Evolutionary conservation across 2,797 vertebrate genomes (phyloP).

Genomic region (Propithecus perrieri): DNA sequence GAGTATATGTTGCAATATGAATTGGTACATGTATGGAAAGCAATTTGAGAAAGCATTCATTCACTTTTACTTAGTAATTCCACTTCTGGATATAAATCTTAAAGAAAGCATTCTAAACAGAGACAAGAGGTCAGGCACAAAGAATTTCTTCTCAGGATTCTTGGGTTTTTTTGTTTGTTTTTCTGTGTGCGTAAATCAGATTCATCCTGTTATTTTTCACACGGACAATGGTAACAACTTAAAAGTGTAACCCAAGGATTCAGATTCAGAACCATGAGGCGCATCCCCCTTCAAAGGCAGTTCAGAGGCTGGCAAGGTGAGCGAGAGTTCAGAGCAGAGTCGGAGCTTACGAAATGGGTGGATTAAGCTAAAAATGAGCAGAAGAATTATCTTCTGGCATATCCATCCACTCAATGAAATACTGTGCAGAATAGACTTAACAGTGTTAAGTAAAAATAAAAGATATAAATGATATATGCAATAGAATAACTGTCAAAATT

Average conservation of each 20-base stretch:
- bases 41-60: neutral
- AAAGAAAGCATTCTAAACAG: neutral
- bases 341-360: neutral
- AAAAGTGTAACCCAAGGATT: neutral
- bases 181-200: neutral
- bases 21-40: neutral
- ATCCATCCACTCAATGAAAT: neutral
- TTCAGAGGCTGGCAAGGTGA: conserved; percentile 58
- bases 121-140: neutral
- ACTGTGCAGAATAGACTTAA: neutral
- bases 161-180: neutral
- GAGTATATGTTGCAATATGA: neutral
- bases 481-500: neutral
- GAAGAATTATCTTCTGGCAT: neutral
- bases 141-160: neutral
- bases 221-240: neutral
- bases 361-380: conserved; percentile 46
- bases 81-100: neutral
- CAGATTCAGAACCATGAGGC: conserved; percentile 30
- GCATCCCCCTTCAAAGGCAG: conserved; percentile 59
- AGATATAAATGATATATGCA: neutral
- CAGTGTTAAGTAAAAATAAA: neutral
- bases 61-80: neutral
- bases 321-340: conserved; percentile 50
- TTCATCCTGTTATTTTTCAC: neutral